phyloP scores from a whole-genome alignment of 2,888 invertebrate species.

The Hanleya hanleyi region DNA sequence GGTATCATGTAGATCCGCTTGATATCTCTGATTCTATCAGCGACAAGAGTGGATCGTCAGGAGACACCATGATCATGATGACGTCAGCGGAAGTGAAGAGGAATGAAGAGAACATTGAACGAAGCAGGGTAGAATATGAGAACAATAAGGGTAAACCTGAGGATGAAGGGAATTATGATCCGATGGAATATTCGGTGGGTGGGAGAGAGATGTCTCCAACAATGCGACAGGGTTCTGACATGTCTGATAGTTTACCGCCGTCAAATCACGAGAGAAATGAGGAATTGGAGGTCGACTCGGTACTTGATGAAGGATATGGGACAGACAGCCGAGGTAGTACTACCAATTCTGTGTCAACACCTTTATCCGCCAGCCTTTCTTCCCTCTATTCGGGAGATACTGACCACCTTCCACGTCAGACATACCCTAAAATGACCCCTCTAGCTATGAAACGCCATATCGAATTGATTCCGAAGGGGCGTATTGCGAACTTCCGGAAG shows the following conservation, averaged over 20 bases:
- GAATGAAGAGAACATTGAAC: neutral
- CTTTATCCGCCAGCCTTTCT: neutral
- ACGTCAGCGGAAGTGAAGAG: constrained; percentile 1
- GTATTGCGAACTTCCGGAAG: constrained; percentile 1
- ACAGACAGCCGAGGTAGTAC: constrained; percentile 1
- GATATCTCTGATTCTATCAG: neutral
- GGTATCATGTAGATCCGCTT: neutral
- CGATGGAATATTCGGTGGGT: neutral
- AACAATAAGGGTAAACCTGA: neutral
- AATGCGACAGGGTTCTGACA: neutral
- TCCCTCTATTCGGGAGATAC: neutral
- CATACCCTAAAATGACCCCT: neutral
- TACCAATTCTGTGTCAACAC: neutral
- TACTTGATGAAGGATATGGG: neutral
- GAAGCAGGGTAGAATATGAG: neutral
- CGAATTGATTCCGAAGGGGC: neutral
- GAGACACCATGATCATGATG: constrained; percentile 7
- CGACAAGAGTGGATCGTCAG: neutral
- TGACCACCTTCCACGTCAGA: neutral
- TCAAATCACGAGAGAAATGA: neutral
- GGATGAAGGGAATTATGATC: neutral
- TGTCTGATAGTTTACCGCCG: neutral
- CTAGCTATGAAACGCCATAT: neutral
- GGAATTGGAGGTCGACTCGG: neutral
- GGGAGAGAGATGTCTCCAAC: neutral